Evolutionary conservation across 2,888 invertebrate genomes (phyloP).

Genomic region (Neocrepidodera transversa): DNA sequence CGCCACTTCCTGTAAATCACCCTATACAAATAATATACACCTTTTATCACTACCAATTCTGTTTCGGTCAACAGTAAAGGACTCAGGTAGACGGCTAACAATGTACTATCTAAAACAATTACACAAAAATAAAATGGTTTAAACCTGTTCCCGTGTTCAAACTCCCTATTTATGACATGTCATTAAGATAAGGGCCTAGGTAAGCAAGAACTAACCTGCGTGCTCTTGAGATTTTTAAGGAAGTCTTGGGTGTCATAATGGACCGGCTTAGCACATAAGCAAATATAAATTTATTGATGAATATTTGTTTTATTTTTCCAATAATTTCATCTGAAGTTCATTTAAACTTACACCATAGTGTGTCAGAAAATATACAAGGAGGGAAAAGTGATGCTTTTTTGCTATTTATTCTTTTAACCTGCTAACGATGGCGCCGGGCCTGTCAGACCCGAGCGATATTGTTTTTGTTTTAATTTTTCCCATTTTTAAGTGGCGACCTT

Average conservation of each 20-base stretch:
- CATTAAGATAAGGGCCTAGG: constrained; percentile 19
- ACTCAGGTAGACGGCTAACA: constrained; percentile 23
- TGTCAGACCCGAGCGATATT: too few species aligned
- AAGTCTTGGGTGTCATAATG: constrained; percentile 8
- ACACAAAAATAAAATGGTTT: constrained; percentile 26
- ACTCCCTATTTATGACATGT: constrained; percentile 18
- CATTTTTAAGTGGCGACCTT: too few species aligned
- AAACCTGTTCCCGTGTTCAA: constrained; percentile 22
- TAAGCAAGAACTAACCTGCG: neutral
- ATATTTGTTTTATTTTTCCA: too few species aligned
- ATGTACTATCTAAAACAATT: constrained; percentile 26
- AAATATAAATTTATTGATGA: too few species aligned
- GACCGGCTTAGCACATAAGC: neutral
- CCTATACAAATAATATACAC: constrained; percentile 18
- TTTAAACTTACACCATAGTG: too few species aligned
- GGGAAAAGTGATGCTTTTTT: too few species aligned
- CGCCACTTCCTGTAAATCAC: constrained; percentile 7
- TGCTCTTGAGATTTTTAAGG: constrained; percentile 5
- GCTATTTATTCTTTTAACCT: too few species aligned
- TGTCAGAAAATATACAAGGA: too few species aligned
- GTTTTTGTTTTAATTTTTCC: too few species aligned
- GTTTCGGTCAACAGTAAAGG: constrained; percentile 14
- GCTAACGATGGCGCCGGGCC: too few species aligned
- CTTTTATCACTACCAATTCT: constrained; percentile 17
- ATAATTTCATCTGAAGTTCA: too few species aligned